Conservation (phyloP, 2,797 vertebrate genomes). For the Pogonophryne albipinna region DNA sequence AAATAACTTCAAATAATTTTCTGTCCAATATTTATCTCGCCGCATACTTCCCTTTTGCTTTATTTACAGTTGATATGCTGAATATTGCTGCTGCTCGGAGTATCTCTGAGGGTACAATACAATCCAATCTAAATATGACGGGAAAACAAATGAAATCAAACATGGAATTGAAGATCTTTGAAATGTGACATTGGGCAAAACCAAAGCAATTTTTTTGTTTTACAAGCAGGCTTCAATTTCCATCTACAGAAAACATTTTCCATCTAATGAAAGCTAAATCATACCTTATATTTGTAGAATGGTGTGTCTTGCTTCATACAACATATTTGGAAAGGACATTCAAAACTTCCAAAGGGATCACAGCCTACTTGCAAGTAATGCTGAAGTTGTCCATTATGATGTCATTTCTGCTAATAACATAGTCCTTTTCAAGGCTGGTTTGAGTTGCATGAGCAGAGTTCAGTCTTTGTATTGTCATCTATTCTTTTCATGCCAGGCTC, state of each 20-base stretch:
- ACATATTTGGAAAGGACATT: not conserved
- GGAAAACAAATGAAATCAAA: not conserved
- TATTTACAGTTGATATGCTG: constrained; percentile 2
- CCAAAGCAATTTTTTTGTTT: not conserved
- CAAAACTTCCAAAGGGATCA: not conserved
- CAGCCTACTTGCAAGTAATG: not conserved
- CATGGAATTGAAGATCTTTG: constrained; percentile 10
- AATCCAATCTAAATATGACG: constrained; percentile 20
- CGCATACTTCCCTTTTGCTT: constrained; percentile 4
- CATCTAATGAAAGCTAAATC: not conserved
- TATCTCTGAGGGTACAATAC: constrained; percentile 18
- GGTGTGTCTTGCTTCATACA: not conserved
- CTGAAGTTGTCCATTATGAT: not conserved
- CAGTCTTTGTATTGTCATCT: not conserved
- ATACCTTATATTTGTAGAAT: not conserved
- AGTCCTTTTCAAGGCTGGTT: too few relatives aligned
- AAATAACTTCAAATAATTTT: constrained; percentile 23
- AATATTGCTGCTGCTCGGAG: constrained; percentile 16
- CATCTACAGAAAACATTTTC: not conserved
- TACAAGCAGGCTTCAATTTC: not conserved
- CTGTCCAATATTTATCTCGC: constrained; percentile 6
- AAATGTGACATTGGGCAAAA: constrained; percentile 1
- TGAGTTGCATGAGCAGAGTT: too few relatives aligned
- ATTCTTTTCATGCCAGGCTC: not conserved
- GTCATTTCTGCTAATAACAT: too few relatives aligned